Conservation (phyloP, 2,797 vertebrate genomes). For the Amblyopsis hoosieri region DNA sequence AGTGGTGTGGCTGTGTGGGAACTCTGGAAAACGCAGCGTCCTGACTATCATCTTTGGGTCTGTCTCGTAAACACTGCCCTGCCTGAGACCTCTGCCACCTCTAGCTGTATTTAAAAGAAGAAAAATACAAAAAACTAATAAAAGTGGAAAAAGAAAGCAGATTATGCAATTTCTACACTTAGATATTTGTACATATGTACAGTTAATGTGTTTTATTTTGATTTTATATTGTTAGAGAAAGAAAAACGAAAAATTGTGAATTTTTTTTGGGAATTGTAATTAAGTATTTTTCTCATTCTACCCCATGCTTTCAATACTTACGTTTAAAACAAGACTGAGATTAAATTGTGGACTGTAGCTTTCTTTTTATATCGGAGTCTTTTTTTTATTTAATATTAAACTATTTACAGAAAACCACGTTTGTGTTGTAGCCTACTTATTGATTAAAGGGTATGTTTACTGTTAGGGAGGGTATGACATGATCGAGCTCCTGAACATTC, state of each 20-base stretch:
- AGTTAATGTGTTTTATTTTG: conserved; percentile 89
- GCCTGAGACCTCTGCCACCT: conserved; percentile 75
- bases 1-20: no score
- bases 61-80: conserved; percentile 63
- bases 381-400: conserved; percentile 84
- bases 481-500: no score
- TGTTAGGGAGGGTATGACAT: not conserved
- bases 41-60: no score
- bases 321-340: conserved; percentile 70
- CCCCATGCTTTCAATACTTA: conserved; percentile 77
- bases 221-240: conserved; percentile 81
- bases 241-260: conserved; percentile 73
- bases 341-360: conserved; percentile 83
- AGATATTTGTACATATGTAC: conserved; percentile 87
- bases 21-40: no score
- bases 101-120: conserved; percentile 78
- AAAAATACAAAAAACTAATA: conserved; percentile 41
- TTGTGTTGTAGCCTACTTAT: not conserved
- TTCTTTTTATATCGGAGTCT: conserved; percentile 83
- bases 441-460: conserved; percentile 3
- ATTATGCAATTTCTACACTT: conserved; percentile 89
- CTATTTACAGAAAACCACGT: conserved; percentile 75
- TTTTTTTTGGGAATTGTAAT: conserved; percentile 80
- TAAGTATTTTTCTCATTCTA: conserved; percentile 80
- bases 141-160: conserved; percentile 80